Percentiles rank a stretch among this genome's conserved stretches.
phyloP scores from a whole-genome alignment of 2,113 vertebrate genomes.

The Apaloderma vittatum region DNA sequence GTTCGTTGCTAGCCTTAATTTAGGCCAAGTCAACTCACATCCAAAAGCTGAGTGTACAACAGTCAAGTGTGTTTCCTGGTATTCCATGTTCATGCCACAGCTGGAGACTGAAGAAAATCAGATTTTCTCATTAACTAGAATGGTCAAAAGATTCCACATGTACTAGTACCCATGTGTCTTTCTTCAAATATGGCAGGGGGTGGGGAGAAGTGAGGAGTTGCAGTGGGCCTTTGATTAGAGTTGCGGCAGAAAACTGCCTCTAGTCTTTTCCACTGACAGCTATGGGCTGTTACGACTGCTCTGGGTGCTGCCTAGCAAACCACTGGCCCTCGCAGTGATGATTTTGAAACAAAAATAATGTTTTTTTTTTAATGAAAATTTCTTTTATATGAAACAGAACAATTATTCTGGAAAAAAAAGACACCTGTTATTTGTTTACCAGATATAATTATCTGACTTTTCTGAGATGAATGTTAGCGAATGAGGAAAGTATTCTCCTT shows the following conservation, averaged over 20 bases:
- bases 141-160: neutral
- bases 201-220: neutral
- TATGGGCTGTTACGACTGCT: accelerated
- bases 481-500: conserved; percentile 14
- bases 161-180: neutral
- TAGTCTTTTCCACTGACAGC: neutral
- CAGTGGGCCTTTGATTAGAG: neutral
- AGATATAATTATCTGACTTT: neutral
- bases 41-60: neutral
- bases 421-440: neutral
- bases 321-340: neutral
- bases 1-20: neutral
- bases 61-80: neutral
- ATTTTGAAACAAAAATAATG: neutral
- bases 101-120: neutral
- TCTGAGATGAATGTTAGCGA: neutral
- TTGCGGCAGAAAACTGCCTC: neutral
- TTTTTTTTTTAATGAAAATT: neutral
- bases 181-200: neutral
- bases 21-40: neutral
- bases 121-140: neutral
- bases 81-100: neutral
- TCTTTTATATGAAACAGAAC: neutral
- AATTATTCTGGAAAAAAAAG: neutral
- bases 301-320: neutral